These are phyloP conservation scores for Parazoanthus darwini DNA, from an alignment of 92 coral and sea anemone genomes.

Conservation along the genomic window DNA sequence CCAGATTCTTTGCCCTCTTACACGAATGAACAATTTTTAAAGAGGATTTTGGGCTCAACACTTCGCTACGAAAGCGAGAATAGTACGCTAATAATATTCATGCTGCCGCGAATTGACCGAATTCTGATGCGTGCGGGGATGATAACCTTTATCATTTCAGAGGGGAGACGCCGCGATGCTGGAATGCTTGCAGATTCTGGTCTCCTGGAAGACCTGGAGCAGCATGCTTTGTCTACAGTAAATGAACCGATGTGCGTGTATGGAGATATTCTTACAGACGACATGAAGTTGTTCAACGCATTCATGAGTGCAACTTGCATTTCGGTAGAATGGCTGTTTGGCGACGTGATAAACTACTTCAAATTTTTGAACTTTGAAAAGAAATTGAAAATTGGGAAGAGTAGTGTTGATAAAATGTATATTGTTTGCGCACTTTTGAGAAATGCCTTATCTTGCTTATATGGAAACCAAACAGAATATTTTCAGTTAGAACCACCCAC, in stretches of 20 bases:
- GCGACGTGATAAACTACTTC: constrained; percentile 3
- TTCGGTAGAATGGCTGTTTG: constrained; percentile 12
- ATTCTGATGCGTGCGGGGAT: too few relatives aligned
- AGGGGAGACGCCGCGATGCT: not conserved
- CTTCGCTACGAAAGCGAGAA: too few relatives aligned
- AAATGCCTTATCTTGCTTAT: constrained; percentile 5
- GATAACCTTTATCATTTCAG: not conserved
- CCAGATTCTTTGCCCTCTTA: too few relatives aligned
- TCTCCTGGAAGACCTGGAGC: not conserved
- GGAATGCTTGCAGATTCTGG: constrained; percentile 4
- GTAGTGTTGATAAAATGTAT: not conserved
- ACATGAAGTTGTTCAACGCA: not conserved
- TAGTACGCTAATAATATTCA: too few relatives aligned
- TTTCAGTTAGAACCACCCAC: constrained; percentile 7
- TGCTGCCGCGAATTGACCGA: too few relatives aligned
- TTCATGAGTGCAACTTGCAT: not conserved
- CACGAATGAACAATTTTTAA: too few relatives aligned
- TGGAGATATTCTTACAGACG: not conserved
- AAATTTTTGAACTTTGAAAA: not conserved
- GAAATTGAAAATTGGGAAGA: not conserved
- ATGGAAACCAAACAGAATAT: constrained; percentile 2
- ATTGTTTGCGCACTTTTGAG: not conserved
- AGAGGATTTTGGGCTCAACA: too few relatives aligned
- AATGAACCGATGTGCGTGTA: not conserved
- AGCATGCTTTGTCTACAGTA: not conserved